A percentile compares a stretch with the other conserved stretches of the same genome.
Evolutionary conservation across 2,888 invertebrate genomes (phyloP).

Genomic region (Ophion ventricosus): DNA sequence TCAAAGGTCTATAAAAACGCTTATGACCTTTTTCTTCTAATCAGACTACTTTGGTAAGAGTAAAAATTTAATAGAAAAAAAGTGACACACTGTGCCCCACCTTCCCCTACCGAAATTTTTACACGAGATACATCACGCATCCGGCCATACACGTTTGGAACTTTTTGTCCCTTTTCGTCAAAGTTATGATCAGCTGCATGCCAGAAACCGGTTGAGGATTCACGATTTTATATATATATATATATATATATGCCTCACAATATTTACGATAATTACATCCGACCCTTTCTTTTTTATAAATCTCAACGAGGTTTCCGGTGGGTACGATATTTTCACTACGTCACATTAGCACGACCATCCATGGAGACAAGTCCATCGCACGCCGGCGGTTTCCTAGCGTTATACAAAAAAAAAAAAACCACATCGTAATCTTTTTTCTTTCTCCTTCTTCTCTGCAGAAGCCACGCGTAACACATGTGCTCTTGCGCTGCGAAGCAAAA

Average conservation of each 20-base stretch:
- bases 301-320: slow-evolving; percentile 40
- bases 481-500: slow-evolving; percentile 41
- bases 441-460: background rate
- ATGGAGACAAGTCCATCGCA: slow-evolving; percentile 33
- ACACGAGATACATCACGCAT: slow-evolving; percentile 39
- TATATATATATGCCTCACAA: slow-evolving; percentile 4
- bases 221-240: slow-evolving; percentile 20
- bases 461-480: slow-evolving; percentile 24
- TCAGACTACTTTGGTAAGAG: no score
- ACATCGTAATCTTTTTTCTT: slow-evolving; percentile 24
- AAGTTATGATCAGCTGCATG: slow-evolving; percentile 48
- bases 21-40: no score
- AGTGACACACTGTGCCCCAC: no score
- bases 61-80: no score
- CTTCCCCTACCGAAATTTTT: background rate
- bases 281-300: slow-evolving; percentile 57
- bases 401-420: slow-evolving; percentile 40
- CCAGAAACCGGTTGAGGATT: slow-evolving; percentile 49
- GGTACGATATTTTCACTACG: slow-evolving; percentile 23
- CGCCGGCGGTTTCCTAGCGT: slow-evolving; percentile 6
- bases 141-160: slow-evolving; percentile 48
- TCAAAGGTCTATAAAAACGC: no score
- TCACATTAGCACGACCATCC: slow-evolving; percentile 14
- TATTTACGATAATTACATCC: slow-evolving; percentile 60
- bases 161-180: slow-evolving; percentile 22